Conservation (phyloP, 2,888 invertebrate species). For the Euzophera pinguis region DNA sequence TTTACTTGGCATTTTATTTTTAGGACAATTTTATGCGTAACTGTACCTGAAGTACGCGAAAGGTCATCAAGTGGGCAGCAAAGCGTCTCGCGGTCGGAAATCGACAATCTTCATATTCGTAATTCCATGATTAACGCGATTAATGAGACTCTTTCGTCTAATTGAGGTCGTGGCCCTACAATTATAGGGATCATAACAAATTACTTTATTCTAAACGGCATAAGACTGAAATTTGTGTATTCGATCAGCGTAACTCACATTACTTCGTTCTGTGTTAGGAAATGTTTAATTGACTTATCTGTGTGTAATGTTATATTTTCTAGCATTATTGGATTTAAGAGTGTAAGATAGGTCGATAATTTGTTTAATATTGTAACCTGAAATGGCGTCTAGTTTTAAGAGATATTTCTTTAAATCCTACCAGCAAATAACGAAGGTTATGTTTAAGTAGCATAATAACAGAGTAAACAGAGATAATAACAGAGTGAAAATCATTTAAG, state of each 20-base stretch:
- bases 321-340: background rate
- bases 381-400: too few species aligned
- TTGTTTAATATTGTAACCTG: too few species aligned
- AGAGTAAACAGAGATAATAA: too few species aligned
- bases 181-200: constrained; percentile 35
- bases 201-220: constrained; percentile 19
- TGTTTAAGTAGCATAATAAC: too few species aligned
- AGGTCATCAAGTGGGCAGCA: constrained; percentile 42
- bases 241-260: background rate
- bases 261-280: constrained; percentile 3
- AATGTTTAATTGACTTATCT: constrained; percentile 12
- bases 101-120: constrained; percentile 54
- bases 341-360: too few species aligned
- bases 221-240: constrained; percentile 14
- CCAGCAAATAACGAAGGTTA: too few species aligned
- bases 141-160: constrained; percentile 45
- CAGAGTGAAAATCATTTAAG: too few species aligned
- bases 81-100: constrained; percentile 44
- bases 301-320: background rate
- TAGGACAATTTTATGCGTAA: background rate
- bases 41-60: constrained; percentile 33
- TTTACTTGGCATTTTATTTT: background rate
- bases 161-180: constrained; percentile 63
- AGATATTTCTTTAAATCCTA: too few species aligned
- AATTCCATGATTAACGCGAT: constrained; percentile 62